A percentile compares a stretch with the other conserved stretches of the same genome.
Evolutionary conservation across 2,888 invertebrate species (phyloP).

Genomic region (Arge pagana): DNA sequence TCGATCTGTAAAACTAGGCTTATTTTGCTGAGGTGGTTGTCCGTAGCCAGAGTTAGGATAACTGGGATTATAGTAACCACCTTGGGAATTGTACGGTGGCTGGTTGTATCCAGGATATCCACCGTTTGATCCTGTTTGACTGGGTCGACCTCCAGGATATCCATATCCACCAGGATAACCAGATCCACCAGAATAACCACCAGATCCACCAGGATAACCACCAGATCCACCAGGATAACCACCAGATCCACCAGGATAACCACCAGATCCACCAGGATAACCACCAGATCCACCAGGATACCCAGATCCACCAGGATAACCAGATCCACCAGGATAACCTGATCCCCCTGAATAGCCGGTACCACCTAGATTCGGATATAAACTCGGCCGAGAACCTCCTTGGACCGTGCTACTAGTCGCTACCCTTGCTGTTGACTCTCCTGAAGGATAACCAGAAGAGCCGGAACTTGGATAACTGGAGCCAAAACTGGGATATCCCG

Average conservation of each 20-base stretch:
- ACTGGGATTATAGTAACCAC: neutral
- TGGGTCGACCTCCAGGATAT: conserved; percentile 38
- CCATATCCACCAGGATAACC: conserved; percentile 18
- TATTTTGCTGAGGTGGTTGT: conserved; percentile 36
- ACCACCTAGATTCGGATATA: neutral
- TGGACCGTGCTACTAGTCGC: neutral
- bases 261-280: conserved; percentile 29
- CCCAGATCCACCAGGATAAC: conserved; percentile 29
- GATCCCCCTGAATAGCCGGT: neutral
- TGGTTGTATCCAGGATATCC: conserved; percentile 54
- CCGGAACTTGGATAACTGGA: conserved; percentile 17
- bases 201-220: conserved; percentile 26
- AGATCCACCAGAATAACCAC: too few species aligned
- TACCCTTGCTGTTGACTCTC: conserved; percentile 14
- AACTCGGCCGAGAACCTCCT: conserved; percentile 7
- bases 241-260: conserved; percentile 25
- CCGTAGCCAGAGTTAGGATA: conserved; percentile 27
- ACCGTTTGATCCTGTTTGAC: conserved; percentile 55
- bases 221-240: conserved; percentile 23
- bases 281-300: conserved; percentile 26
- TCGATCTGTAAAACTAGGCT: conserved; percentile 45
- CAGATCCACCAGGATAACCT: conserved; percentile 25
- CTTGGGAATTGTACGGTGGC: conserved; percentile 38
- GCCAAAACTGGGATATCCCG: conserved; percentile 10
- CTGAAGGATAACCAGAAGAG: conserved; percentile 23